Conservation (phyloP, 1,140 invertebrate genomes). For the Oryzaephilus surinamensis region DNA sequence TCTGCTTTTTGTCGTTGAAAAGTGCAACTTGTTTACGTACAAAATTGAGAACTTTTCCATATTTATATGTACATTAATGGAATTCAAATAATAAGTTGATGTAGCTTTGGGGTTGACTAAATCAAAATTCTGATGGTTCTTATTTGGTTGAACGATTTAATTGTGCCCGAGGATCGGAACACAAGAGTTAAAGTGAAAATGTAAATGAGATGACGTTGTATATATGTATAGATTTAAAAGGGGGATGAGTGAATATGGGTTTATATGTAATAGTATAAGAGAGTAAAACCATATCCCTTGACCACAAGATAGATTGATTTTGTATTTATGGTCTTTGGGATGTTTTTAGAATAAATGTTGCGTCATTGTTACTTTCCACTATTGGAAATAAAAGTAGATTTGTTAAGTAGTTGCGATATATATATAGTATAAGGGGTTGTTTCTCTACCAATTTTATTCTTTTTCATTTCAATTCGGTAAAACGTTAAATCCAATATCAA, state of each 20-base stretch:
- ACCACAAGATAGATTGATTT: conserved; percentile 21
- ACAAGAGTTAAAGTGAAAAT: conserved; percentile 19
- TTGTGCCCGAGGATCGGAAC: conserved; percentile 14
- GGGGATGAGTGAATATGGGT: conserved; percentile 9
- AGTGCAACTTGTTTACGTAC: too few relatives aligned
- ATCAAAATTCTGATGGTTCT: conserved; percentile 14
- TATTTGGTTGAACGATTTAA: conserved; percentile 20
- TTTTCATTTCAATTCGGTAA: too few relatives aligned
- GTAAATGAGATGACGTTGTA: conserved; percentile 21
- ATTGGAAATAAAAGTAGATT: conserved; percentile 16
- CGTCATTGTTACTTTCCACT: conserved; percentile 19
- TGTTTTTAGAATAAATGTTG: conserved; percentile 15
- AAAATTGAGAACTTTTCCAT: too few relatives aligned
- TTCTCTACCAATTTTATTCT: too few relatives aligned
- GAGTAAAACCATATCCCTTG: too few relatives aligned
- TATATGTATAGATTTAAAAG: conserved; percentile 10
- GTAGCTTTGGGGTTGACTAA: conserved; percentile 13
- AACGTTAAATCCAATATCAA: too few relatives aligned
- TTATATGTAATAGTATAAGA: too few relatives aligned
- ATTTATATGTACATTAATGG: too few relatives aligned
- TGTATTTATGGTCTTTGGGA: conserved; percentile 19
- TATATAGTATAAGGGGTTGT: too few relatives aligned
- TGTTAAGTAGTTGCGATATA: too few relatives aligned
- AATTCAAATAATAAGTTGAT: too few relatives aligned
- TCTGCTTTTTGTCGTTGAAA: too few relatives aligned